phyloP scores from a whole-genome alignment of 2,888 invertebrate genomes.

The Spisula solida region DNA sequence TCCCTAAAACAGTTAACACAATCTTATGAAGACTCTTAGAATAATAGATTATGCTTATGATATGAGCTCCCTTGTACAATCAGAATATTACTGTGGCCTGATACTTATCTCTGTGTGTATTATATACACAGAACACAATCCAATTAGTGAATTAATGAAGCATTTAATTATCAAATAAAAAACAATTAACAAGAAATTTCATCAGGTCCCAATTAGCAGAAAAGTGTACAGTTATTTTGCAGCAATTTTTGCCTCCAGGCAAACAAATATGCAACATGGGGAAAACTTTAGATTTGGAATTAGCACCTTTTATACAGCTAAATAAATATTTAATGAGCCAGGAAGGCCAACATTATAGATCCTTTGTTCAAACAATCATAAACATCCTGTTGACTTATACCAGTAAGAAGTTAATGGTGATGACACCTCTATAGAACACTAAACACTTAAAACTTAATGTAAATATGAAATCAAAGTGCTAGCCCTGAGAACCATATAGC shows the following conservation, averaged over 20 bases:
- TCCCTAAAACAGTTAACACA: constrained; percentile 2
- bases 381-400: constrained; percentile 30
- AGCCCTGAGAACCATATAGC: not conserved
- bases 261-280: not conserved
- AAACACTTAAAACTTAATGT: not conserved
- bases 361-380: constrained; percentile 35
- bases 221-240: not conserved
- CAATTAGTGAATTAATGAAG: constrained; percentile 46
- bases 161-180: constrained; percentile 28
- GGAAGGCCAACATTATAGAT: constrained; percentile 29
- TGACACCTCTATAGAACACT: not conserved
- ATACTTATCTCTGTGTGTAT: not conserved
- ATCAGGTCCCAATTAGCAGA: not conserved
- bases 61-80: too few relatives aligned
- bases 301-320: constrained; percentile 45
- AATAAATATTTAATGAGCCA: constrained; percentile 53
- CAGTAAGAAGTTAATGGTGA: not conserved
- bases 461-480: not conserved
- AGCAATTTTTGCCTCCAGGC: not conserved
- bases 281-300: not conserved
- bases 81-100: too few relatives aligned
- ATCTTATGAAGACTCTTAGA: too few relatives aligned
- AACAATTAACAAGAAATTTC: not conserved
- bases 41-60: too few relatives aligned
- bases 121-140: not conserved